Conservation (phyloP, 2,113 vertebrate species). For the Hoplias malabaricus region DNA sequence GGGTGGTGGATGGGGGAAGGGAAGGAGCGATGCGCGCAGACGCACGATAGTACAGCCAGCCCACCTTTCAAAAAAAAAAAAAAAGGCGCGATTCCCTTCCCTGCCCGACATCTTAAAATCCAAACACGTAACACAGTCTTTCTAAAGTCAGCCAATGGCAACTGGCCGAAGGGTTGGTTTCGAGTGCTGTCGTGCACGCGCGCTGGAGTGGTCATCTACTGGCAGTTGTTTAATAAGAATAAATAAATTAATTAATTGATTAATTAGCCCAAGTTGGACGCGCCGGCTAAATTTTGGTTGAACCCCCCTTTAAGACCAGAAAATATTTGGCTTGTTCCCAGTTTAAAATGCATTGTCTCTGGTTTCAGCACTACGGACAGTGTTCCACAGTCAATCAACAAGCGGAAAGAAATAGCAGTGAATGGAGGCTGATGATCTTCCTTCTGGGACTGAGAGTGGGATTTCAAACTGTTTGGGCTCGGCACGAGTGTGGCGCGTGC, state of each 20-base stretch:
- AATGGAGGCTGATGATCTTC: conserved; percentile 13
- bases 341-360: neutral
- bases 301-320: too few species aligned
- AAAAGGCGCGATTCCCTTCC: conserved; percentile 1
- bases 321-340: too few species aligned
- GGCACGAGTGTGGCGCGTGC: neutral
- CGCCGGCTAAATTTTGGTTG: too few species aligned
- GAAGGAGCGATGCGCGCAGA: conserved; percentile 22
- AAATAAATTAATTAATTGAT: too few species aligned
- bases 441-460: neutral
- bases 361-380: conserved; percentile 17
- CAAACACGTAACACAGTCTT: conserved; percentile 18
- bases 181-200: neutral
- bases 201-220: neutral
- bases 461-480: conserved; percentile 19
- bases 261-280: too few species aligned
- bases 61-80: conserved; percentile 20
- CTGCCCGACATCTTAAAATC: neutral
- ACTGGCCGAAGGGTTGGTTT: neutral
- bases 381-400: conserved; percentile 4
- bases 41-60: conserved; percentile 3
- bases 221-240: too few species aligned
- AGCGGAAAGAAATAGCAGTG: neutral
- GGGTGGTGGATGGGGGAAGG: neutral
- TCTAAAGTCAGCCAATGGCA: neutral